Conservation (phyloP, 2,888 invertebrate species). For the Ypsolopha sequella region DNA sequence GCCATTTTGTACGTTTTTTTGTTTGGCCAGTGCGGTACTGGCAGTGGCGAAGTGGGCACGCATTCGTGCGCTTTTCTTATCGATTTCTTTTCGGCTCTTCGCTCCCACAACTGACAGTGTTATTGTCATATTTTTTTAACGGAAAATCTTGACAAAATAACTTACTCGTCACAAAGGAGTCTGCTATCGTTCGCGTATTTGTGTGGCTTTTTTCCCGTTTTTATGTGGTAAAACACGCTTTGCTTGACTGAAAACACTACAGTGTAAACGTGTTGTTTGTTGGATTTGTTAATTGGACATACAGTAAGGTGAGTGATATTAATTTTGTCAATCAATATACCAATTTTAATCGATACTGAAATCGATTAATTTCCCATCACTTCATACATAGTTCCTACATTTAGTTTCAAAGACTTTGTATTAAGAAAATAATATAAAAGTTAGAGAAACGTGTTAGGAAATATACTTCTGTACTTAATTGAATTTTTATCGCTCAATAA, state of each 20-base stretch:
- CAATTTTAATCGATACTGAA: too few relatives aligned
- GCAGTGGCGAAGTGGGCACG: conserved; percentile 21
- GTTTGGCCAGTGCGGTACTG: conserved; percentile 40
- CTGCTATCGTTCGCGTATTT: conserved; percentile 23
- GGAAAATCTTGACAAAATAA: conserved; percentile 39
- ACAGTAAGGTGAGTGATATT: conserved; percentile 1
- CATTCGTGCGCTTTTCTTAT: conserved; percentile 26
- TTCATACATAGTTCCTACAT: too few relatives aligned
- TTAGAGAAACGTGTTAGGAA: too few relatives aligned
- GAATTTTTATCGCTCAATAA: too few relatives aligned
- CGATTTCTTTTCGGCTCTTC: conserved; percentile 22
- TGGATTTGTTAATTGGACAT: conserved; percentile 6
- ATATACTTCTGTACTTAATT: too few relatives aligned
- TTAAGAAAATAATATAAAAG: too few relatives aligned
- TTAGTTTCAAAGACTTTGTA: too few relatives aligned
- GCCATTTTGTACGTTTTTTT: conserved; percentile 34
- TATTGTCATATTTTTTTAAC: conserved; percentile 25
- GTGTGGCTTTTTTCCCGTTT: conserved; percentile 24
- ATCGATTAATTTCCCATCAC: too few relatives aligned
- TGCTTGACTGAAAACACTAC: background rate
- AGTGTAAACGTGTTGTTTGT: conserved; percentile 1
- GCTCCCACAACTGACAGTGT: conserved; percentile 11
- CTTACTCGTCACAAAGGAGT: conserved; percentile 10
- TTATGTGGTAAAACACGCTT: conserved; percentile 2
- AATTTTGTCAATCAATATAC: background rate